A percentile compares a stretch with the other conserved stretches of the same genome.
Conservation (phyloP, 1,140 invertebrate species). For the Lasioglossum baleicum region DNA sequence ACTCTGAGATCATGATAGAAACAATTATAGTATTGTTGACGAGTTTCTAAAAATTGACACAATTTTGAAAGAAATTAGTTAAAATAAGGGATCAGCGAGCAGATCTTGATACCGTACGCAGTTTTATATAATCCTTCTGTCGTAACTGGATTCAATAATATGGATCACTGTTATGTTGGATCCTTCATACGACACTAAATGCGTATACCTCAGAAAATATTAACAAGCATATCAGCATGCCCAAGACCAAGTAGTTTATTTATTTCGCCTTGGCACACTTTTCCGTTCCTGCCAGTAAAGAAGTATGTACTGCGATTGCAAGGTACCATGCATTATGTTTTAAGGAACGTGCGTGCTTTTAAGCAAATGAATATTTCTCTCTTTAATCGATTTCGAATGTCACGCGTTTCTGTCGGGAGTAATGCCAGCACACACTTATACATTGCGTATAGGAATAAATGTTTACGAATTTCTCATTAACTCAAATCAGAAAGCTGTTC, state of each 20-base stretch:
- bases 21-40: no score
- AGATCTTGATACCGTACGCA: no score
- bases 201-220: background rate
- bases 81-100: background rate
- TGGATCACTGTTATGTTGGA: background rate
- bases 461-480: no score
- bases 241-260: conserved; percentile 11
- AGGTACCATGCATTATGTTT: conserved; percentile 10
- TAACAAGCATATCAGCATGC: background rate
- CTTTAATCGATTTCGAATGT: background rate
- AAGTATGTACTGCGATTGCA: conserved; percentile 7
- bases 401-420: no score
- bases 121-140: background rate
- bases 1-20: no score
- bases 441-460: no score
- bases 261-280: conserved; percentile 29
- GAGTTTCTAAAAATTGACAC: background rate
- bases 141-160: background rate
- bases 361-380: conserved; percentile 7
- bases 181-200: background rate
- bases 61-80: background rate
- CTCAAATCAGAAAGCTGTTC: no score
- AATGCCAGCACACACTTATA: no score
- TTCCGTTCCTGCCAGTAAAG: background rate
- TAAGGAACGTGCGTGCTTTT: conserved; percentile 9